Conservation (phyloP, 2,888 invertebrate genomes). For the Dynastes hyllus region DNA sequence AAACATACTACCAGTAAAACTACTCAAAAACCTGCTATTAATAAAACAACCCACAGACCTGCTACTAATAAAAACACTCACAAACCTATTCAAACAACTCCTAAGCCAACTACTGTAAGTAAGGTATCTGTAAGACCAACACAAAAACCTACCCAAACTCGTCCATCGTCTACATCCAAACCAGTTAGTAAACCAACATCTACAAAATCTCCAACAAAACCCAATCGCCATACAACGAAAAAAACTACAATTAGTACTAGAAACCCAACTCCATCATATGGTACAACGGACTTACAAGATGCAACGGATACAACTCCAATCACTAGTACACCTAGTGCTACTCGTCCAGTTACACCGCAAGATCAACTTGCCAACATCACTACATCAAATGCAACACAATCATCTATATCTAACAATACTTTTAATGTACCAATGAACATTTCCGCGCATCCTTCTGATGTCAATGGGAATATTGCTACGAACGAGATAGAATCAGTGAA, state of each 20-base stretch:
- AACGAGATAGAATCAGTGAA: slow-evolving; percentile 65
- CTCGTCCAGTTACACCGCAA: too few relatives aligned
- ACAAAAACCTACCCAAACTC: slow-evolving; percentile 66
- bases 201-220: slow-evolving; percentile 69
- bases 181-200: slow-evolving; percentile 47
- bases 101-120: slow-evolving; percentile 27
- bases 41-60: background rate
- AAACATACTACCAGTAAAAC: slow-evolving; percentile 55
- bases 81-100: slow-evolving; percentile 55
- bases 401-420: slow-evolving; percentile 49
- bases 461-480: slow-evolving; percentile 63
- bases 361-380: too few relatives aligned
- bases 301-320: slow-evolving; percentile 56
- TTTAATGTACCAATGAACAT: slow-evolving; percentile 59
- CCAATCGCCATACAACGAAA: slow-evolving; percentile 62
- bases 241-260: slow-evolving; percentile 44
- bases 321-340: slow-evolving; percentile 52
- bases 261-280: slow-evolving; percentile 61
- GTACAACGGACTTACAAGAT: slow-evolving; percentile 60
- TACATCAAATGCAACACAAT: background rate
- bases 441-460: slow-evolving; percentile 56
- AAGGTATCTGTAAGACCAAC: slow-evolving; percentile 62
- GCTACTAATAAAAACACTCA: slow-evolving; percentile 44
- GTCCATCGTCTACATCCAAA: slow-evolving; percentile 54
- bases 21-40: slow-evolving; percentile 67